Percentiles rank a stretch among this genome's conserved stretches.
phyloP scores from a whole-genome alignment of 2,888 invertebrate species.

The Scaptomyza cyrtandrae region DNA sequence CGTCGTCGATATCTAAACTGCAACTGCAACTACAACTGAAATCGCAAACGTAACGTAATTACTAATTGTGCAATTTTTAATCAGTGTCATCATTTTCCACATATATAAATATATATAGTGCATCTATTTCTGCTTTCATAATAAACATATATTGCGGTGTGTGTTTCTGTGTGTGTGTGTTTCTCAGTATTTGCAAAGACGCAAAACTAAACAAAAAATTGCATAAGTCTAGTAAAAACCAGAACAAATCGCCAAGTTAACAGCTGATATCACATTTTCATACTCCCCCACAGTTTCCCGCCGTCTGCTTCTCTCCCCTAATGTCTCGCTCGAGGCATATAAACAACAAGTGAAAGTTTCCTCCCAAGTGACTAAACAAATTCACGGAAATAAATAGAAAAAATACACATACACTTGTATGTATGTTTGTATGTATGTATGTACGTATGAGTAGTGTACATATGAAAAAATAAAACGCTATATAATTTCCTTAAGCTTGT shows the following conservation, averaged over 20 bases:
- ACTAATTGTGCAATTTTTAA: slow-evolving; percentile 8
- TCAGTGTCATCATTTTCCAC: slow-evolving; percentile 33
- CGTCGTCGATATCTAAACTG: neutral
- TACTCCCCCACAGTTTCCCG: too few species aligned
- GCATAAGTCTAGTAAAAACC: slow-evolving; percentile 66
- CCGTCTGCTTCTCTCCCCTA: slow-evolving; percentile 5
- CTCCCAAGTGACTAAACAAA: slow-evolving; percentile 33
- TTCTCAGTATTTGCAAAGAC: slow-evolving; percentile 65
- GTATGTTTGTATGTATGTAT: too few species aligned
- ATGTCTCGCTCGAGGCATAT: slow-evolving; percentile 30
- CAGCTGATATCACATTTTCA: slow-evolving; percentile 43
- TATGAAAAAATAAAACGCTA: neutral
- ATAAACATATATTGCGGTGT: too few species aligned
- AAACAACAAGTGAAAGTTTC: slow-evolving; percentile 72
- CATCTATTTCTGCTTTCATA: neutral
- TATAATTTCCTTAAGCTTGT: slow-evolving; percentile 44
- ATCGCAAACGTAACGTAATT: slow-evolving; percentile 11
- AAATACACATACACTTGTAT: neutral
- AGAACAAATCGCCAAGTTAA: slow-evolving; percentile 53
- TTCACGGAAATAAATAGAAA: slow-evolving; percentile 1
- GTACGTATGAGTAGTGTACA: too few species aligned
- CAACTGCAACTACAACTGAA: slow-evolving; percentile 1
- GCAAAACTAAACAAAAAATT: slow-evolving; percentile 73
- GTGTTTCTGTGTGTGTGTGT: neutral
- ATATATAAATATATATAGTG: slow-evolving; percentile 6